Evolutionary conservation across 30 jellyfish, hydroid and myxozoan species (phyloP).

Genomic region (Chrysaora quinquecirrha): DNA sequence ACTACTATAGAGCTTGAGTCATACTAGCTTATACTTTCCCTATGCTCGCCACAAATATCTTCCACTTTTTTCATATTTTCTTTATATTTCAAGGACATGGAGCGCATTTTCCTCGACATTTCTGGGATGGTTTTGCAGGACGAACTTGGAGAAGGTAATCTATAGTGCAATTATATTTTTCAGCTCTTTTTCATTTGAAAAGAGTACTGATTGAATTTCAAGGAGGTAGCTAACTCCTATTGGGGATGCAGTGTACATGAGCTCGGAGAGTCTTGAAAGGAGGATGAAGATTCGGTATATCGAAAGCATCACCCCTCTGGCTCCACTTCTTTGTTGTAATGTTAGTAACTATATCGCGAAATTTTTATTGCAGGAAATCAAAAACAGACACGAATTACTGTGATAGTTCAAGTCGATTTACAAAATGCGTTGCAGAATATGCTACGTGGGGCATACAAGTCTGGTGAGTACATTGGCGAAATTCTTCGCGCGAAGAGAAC

Average conservation of each 20-base stretch:
- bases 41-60: no score
- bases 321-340: no score
- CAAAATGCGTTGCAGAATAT: constrained; percentile 78
- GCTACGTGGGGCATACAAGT: constrained; percentile 78
- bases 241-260: neutral
- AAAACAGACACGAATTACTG: constrained; percentile 26
- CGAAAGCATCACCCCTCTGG: neutral
- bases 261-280: neutral
- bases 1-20: no score
- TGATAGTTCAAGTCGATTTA: constrained; percentile 53
- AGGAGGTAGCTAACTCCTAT: no score
- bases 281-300: neutral
- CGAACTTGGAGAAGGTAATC: constrained; percentile 35
- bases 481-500: no score
- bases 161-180: no score
- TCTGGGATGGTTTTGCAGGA: constrained; percentile 55
- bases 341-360: no score
- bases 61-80: no score
- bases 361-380: constrained; percentile 30
- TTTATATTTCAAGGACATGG: constrained; percentile 35
- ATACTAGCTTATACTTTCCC: no score
- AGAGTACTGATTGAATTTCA: no score
- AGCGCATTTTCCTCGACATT: constrained; percentile 35
- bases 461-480: constrained; percentile 47
- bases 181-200: no score